Evolutionary conservation across 2,888 invertebrate species (phyloP), one percentile per base, ranked within the genome.

Genomic region (Prosopocoilus inquinatus): DNA sequence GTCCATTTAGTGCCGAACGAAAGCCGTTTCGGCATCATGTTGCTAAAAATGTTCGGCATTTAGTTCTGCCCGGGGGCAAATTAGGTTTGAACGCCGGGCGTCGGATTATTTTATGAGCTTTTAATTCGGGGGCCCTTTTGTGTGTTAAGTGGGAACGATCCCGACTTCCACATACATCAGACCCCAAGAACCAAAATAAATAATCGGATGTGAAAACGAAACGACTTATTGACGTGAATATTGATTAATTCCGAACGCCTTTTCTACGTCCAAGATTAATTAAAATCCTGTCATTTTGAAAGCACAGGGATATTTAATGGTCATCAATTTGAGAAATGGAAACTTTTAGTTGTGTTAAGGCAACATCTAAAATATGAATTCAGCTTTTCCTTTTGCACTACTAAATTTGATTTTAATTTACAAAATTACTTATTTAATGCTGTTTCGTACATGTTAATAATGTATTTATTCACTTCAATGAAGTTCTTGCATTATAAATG

Each of bases 31-130:
- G 12, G 12, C 41, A 41, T 7, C n/a, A 41, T 41, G 41, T 41
- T 41, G 41, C 12, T 41, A 15, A 41, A 41, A 41, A 38, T 41
- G 41, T 41, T 41, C 41, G 16, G 12, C 15, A 41, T 41, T 41
- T 41, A 41, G 41, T 16, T 11, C 9, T 15, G 41, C 12, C 16
- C 12, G 15, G 15, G 12, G 13, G 16, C 41, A 41, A 41, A 41
- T 41, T 13, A 41, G 13, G 16, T 15, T n/a, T 13, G 13, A 15
- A 41, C 9, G 41, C 41, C 15, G 16, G 12, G 41, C 41, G 15
- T 41, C 16, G 9, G 9, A 41, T 41, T 15, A 41, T 41, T 41
- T 41, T 41, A 41, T 38, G 12, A 7, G 12, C 38, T 38, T 38
- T 38, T 38, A 41, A 41, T 11, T 12, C 41, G 13, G n/a, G n/a